Conservation (phyloP, 1,140 invertebrate genomes). For the Popillia japonica region DNA sequence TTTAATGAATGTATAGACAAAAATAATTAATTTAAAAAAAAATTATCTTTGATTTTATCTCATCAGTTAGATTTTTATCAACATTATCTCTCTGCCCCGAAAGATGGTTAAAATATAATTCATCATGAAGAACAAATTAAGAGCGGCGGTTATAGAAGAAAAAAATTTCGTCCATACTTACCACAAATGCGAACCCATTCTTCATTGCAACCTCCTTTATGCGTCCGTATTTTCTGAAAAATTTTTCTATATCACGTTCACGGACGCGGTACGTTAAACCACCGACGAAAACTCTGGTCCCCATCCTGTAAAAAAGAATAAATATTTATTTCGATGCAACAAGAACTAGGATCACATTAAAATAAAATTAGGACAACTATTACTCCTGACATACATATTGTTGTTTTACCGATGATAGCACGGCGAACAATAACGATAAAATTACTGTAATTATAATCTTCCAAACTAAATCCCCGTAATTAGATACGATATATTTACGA, state of each 20-base stretch:
- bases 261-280: slow-evolving; percentile 91
- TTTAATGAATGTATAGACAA: not conserved
- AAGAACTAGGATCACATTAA: too few relatives aligned
- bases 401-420: too few relatives aligned
- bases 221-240: slow-evolving; percentile 96
- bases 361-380: too few relatives aligned
- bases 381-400: too few relatives aligned
- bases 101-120: slow-evolving; percentile 16
- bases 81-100: slow-evolving; percentile 3
- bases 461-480: too few relatives aligned
- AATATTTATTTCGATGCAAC: too few relatives aligned
- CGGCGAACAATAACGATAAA: too few relatives aligned
- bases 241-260: slow-evolving; percentile 96
- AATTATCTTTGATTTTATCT: not conserved
- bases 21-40: not conserved
- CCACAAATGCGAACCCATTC: slow-evolving; percentile 98
- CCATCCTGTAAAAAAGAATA: slow-evolving; percentile 62
- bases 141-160: not conserved
- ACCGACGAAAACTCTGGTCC: slow-evolving; percentile 95
- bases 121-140: slow-evolving; percentile 5
- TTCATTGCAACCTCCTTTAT: slow-evolving; percentile 97
- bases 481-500: too few relatives aligned
- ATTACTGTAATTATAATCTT: too few relatives aligned
- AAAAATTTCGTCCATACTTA: slow-evolving; percentile 45
- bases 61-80: slow-evolving; percentile 4